Evolutionary conservation across 2,797 vertebrate species (phyloP).

Genomic region (Sebastes trivittatus): DNA sequence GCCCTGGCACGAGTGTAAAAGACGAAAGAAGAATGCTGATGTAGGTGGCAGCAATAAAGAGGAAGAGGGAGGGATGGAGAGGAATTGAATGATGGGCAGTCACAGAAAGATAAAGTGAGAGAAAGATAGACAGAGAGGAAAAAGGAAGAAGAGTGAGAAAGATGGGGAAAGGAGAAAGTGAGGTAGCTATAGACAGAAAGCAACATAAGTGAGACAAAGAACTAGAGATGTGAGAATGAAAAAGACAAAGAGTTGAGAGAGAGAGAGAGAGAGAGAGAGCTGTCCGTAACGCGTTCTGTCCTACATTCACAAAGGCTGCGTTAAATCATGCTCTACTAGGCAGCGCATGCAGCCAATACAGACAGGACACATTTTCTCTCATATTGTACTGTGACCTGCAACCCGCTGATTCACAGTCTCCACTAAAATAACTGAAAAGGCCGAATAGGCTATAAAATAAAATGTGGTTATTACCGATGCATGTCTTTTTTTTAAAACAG

Average conservation of each 20-base stretch:
- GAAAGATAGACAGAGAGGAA: neutral
- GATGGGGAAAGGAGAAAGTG: neutral
- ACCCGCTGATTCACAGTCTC: conserved; percentile 10
- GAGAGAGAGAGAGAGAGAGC: conserved; percentile 10
- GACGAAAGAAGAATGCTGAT: conserved; percentile 3
- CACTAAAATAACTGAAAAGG: neutral
- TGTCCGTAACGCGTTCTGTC: conserved; percentile 49
- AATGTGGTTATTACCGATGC: neutral
- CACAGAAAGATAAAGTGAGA: conserved; percentile 1
- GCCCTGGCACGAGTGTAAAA: too few species aligned
- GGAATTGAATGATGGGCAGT: conserved; percentile 23
- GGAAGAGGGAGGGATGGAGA: neutral
- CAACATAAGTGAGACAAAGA: neutral
- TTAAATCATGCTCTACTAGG: conserved; percentile 60
- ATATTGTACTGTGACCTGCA: conserved; percentile 28
- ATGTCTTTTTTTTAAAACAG: neutral
- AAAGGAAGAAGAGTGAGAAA: neutral
- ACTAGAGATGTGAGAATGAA: neutral
- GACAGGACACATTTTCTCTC: conserved; percentile 4
- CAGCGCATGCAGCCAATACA: conserved; percentile 28
- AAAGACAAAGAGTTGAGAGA: conserved; percentile 22
- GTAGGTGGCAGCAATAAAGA: conserved; percentile 23
- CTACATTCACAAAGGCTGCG: conserved; percentile 59
- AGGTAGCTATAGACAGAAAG: neutral
- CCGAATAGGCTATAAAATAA: conserved; percentile 3